phyloP scores from a whole-genome alignment of 2,797 vertebrate genomes.

The Neosilurus hyrtlii region DNA sequence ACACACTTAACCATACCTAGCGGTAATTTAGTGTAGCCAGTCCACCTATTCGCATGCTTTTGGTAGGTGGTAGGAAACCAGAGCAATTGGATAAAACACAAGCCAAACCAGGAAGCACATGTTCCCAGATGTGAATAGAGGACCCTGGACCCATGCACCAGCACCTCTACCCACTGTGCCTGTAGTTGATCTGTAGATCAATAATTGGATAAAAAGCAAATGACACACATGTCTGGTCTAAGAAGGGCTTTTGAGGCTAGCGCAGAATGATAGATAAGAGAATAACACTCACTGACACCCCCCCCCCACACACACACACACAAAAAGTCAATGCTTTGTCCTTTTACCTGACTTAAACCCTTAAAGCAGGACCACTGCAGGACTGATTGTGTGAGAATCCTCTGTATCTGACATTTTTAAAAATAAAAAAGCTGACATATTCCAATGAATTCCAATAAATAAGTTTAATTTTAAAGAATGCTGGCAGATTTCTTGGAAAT shows the following conservation, averaged over 20 bases:
- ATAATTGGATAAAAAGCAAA: constrained; percentile 23
- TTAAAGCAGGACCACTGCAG: constrained; percentile 50
- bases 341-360: constrained; percentile 69
- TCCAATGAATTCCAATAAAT: constrained; percentile 49
- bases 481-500: constrained; percentile 9
- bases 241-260: constrained; percentile 24
- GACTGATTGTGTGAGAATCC: constrained; percentile 61
- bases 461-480: not conserved
- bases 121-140: not conserved
- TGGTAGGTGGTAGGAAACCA: not conserved
- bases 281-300: constrained; percentile 24
- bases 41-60: not conserved
- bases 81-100: not conserved
- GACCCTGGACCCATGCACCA: not conserved
- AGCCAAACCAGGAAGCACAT: not conserved
- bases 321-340: constrained; percentile 65
- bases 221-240: constrained; percentile 22
- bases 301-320: constrained; percentile 50
- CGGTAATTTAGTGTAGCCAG: not conserved
- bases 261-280: constrained; percentile 35
- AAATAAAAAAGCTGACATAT: constrained; percentile 58
- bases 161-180: not conserved
- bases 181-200: not conserved
- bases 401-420: constrained; percentile 56
- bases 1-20: not conserved